These are phyloP conservation scores for Camponotus fellah DNA, from an alignment of 2,888 invertebrate species.

Conservation along the genomic window DNA sequence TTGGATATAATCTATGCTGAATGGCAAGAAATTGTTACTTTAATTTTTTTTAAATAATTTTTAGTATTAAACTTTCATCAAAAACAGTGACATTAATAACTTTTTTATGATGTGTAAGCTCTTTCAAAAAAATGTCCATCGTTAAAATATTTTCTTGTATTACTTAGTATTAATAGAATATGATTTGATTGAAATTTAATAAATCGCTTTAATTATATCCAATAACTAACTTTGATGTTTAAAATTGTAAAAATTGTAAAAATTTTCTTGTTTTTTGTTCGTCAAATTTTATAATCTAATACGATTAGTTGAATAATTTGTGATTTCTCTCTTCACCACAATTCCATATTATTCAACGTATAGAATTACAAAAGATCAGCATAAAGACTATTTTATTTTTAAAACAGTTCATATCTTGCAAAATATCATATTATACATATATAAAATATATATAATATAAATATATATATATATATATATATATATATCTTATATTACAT, in stretches of 20 bases:
- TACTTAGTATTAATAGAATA: not conserved
- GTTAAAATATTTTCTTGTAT: not conserved
- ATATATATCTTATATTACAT: not conserved
- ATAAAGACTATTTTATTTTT: not conserved
- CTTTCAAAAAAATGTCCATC: not conserved
- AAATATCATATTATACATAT: not conserved
- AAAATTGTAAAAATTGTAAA: no score
- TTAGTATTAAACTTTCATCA: no score
- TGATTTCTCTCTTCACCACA: not conserved
- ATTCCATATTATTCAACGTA: not conserved
- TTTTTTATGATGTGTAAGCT: no score
- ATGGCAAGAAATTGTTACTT: no score
- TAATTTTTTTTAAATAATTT: no score
- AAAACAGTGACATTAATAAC: no score
- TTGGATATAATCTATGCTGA: no score
- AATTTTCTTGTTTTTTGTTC: not conserved
- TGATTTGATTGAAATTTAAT: not conserved
- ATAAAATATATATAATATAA: not conserved
- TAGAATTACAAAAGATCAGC: not conserved
- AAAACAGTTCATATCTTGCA: constrained; percentile 67
- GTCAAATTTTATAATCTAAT: no score
- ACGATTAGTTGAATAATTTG: not conserved
- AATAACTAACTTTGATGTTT: not conserved
- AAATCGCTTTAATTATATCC: no score
- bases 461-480: no score